Percentiles rank a stretch among this genome's conserved stretches.
These are phyloP conservation scores for Nasua narica DNA, from an alignment of 2,797 vertebrate species.

Conservation along the genomic window DNA sequence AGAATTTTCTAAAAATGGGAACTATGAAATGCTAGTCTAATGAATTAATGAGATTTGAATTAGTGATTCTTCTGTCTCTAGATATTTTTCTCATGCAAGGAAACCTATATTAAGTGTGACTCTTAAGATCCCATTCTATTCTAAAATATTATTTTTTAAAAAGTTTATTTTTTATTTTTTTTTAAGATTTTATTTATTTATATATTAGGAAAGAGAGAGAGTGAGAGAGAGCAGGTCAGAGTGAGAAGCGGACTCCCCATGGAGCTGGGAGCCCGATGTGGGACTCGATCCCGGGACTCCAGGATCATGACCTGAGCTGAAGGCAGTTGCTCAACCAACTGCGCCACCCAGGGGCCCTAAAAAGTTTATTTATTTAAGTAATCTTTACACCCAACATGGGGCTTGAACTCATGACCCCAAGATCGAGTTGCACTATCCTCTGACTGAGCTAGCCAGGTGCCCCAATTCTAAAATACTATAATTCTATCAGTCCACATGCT, in stretches of 20 bases:
- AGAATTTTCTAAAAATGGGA: constrained; percentile 20
- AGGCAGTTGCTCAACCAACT: too few species aligned
- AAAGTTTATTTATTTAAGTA: too few species aligned
- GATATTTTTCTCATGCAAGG: not conserved
- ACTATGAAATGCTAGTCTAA: not conserved
- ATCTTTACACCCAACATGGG: not conserved
- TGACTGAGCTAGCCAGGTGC: not conserved
- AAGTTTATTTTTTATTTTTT: not conserved
- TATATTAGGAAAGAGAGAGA: too few species aligned
- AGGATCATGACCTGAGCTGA: too few species aligned
- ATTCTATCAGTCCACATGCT: not conserved
- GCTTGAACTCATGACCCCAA: not conserved
- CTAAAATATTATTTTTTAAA: not conserved
- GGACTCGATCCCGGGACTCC: too few species aligned
- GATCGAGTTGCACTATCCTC: not conserved
- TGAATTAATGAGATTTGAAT: not conserved
- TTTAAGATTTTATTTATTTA: too few species aligned
- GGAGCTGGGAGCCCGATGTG: too few species aligned
- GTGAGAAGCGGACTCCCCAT: too few species aligned
- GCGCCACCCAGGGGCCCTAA: too few species aligned
- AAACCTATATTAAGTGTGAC: not conserved
- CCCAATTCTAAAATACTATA: constrained; percentile 30
- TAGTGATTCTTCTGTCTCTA: not conserved
- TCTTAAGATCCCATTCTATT: not conserved
- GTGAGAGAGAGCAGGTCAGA: too few species aligned